A percentile compares a stretch with the other conserved stretches of the same genome.
Conservation (phyloP, 2,797 vertebrate genomes). For the Poecile montanus region DNA sequence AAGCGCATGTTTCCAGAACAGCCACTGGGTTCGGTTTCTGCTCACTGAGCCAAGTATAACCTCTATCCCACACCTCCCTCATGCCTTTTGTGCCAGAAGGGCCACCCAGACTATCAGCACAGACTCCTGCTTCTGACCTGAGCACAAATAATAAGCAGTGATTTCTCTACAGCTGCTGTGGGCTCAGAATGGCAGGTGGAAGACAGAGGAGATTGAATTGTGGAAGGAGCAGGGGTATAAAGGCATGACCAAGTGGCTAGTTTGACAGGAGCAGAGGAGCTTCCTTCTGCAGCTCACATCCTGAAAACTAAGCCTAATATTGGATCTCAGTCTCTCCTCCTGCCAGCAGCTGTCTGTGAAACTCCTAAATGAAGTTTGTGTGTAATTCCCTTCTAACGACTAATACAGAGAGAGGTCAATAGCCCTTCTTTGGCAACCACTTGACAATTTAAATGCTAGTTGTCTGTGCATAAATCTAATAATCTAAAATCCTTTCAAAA, state of each 20-base stretch:
- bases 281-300: neutral
- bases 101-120: neutral
- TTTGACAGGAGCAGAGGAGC: neutral
- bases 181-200: neutral
- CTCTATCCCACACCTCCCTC: neutral
- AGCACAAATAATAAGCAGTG: neutral
- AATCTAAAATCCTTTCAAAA: neutral
- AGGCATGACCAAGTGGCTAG: neutral
- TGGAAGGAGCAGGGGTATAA: neutral
- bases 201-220: neutral
- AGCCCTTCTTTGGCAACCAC: neutral
- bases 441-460: neutral
- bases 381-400: neutral
- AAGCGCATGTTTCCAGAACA: neutral
- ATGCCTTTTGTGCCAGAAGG: neutral
- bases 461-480: neutral
- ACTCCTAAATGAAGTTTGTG: neutral
- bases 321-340: neutral
- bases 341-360: neutral
- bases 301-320: neutral
- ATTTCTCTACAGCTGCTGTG: neutral
- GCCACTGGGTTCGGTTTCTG: neutral
- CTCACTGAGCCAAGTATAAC: neutral
- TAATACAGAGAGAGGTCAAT: neutral
- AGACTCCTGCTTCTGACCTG: neutral